Evolutionary conservation across 1,140 invertebrate species (phyloP).

Genomic region (Ceratina australensis): DNA sequence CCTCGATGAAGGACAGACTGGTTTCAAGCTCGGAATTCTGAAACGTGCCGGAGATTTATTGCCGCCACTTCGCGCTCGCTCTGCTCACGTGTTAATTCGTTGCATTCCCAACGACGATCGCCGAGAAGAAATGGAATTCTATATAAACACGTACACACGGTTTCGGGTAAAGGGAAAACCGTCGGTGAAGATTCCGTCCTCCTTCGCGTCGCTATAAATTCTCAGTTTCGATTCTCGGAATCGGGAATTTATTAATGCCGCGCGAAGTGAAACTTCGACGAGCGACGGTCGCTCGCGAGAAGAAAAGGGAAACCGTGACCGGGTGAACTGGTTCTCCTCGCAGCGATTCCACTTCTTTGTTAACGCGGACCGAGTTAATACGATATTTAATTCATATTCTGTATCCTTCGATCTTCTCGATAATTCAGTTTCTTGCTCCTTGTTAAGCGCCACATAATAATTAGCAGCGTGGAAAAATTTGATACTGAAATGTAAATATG

Average conservation of each 20-base stretch:
- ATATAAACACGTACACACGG: not conserved
- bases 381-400: not conserved
- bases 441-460: not conserved
- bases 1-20: conserved; percentile 56
- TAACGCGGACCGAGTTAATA: not conserved
- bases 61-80: conserved; percentile 37
- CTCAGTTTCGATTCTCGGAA: conserved; percentile 28
- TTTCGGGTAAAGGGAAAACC: conserved; percentile 6
- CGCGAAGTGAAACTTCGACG: conserved; percentile 10
- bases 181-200: conserved; percentile 29
- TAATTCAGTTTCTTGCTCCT: not conserved
- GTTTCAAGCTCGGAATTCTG: conserved; percentile 55
- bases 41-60: conserved; percentile 60
- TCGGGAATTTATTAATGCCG: conserved; percentile 36
- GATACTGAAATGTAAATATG: too few species aligned
- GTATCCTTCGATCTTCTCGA: too few species aligned
- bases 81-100: conserved; percentile 54
- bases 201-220: conserved; percentile 40
- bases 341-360: not conserved
- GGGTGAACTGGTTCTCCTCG: not conserved
- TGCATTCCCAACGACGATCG: conserved; percentile 38
- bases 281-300: not conserved
- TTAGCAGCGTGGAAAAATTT: not conserved
- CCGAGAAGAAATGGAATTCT: not conserved
- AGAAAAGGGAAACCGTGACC: conserved; percentile 6